Base-by-base conservation (phyloP, 2,888 invertebrate genomes). In the Trypoxylon attenuatum region DNA sequence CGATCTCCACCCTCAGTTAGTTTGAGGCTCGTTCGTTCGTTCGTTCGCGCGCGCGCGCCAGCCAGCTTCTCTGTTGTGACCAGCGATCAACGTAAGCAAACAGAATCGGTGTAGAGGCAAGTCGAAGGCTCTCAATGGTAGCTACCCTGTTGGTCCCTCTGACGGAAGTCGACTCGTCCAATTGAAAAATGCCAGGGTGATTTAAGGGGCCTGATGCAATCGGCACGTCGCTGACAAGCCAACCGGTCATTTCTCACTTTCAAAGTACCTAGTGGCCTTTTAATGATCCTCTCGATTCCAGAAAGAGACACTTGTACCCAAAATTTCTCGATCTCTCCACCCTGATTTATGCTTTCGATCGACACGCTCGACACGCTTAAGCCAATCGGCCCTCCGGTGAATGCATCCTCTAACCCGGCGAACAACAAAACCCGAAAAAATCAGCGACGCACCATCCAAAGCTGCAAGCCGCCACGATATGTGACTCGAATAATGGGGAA, bases 401-500 rank as follows among this genome's bases (percentile, higher is more conserved):
- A n/a, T n/a, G n/a, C n/a, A n/a, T n/a, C n/a, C n/a, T n/a, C n/a
- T n/a, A n/a, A n/a, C n/a, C n/a, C n/a, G n/a, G n/a, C n/a, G n/a
- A 33, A 66, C 56, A 53, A 59, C 62, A 45, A 47, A 59, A 49
- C 69, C 62, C 68, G 61, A 64, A n/a, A 70, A 70, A 76, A 76
- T 75, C 73, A 75, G 56, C 53, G 52, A 61, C 49, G 29, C 47
- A 33, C 53, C 53, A 41, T 21, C 51, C 13, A 22, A 21, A 10
- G 43, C 13, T 33, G 33, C 33, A 13, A 43, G 25, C 49, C 46
- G 67, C 27, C 60, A 71, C 77, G 77, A 76, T 78, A 78, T 76
- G 73, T 76, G 78, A 81, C 77, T 79, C 71, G 71, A 73, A 80
- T 80, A 81, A 82, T 70, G 65, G 70, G 61, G 60, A 58, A 68